These are phyloP conservation scores for Pseudococcus longispinus DNA, from an alignment of 2,888 invertebrate genomes.

Conservation along the genomic window DNA sequence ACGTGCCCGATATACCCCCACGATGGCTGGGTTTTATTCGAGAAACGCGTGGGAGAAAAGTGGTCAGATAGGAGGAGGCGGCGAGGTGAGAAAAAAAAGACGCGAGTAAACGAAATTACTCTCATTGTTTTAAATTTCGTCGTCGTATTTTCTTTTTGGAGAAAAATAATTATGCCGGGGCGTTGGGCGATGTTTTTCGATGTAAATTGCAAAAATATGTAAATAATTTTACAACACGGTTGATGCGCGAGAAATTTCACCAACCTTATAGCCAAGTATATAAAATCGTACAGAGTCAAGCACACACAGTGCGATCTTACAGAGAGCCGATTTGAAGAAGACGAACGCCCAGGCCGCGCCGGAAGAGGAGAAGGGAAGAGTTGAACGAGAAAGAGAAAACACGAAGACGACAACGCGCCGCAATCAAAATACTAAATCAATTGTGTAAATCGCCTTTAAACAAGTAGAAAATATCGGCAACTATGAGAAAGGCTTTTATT, in stretches of 20 bases:
- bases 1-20: not conserved
- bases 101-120: not conserved
- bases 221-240: conserved; percentile 29
- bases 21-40: not conserved
- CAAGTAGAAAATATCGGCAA: conserved; percentile 14
- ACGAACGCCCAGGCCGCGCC: not conserved
- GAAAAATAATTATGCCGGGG: conserved; percentile 4
- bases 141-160: not conserved
- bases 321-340: not conserved
- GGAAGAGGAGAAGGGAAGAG: not conserved
- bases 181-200: not conserved
- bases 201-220: conserved; percentile 26
- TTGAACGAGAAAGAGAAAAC: not conserved
- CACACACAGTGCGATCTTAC: not conserved
- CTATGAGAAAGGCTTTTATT: conserved; percentile 24
- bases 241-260: not conserved
- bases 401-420: not conserved
- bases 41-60: not conserved
- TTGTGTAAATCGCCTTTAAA: conserved; percentile 40
- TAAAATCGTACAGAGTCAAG: not conserved
- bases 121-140: conserved; percentile 23
- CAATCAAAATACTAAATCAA: conserved; percentile 26
- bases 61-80: not conserved
- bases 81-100: not conserved
- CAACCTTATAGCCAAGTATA: not conserved